These are phyloP conservation scores for Matsumurasca onukii DNA, from an alignment of 1,140 invertebrate genomes.

Conservation along the genomic window DNA sequence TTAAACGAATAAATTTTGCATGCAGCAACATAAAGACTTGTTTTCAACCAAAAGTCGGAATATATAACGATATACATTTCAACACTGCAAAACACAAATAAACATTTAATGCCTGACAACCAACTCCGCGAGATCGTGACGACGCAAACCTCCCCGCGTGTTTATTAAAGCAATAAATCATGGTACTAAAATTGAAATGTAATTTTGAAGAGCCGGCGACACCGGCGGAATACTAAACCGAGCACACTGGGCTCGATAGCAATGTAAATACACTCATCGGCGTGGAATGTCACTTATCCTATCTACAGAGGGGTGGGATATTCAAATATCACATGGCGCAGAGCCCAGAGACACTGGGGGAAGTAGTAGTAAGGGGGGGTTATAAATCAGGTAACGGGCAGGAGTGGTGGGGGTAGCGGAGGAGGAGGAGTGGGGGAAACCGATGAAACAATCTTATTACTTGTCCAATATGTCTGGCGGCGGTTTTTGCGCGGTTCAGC, in stretches of 20 bases:
- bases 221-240: neutral
- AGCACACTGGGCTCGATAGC: neutral
- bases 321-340: conserved; percentile 9
- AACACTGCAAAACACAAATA: too few relatives aligned
- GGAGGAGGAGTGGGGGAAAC: neutral
- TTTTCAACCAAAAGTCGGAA: too few relatives aligned
- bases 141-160: too few relatives aligned
- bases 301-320: neutral
- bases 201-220: neutral
- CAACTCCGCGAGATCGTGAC: too few relatives aligned
- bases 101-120: too few relatives aligned
- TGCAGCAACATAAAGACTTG: too few relatives aligned
- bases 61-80: too few relatives aligned
- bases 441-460: conserved; percentile 32
- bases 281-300: neutral
- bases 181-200: neutral
- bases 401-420: neutral
- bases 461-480: conserved; percentile 16
- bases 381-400: conserved; percentile 29
- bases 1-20: too few relatives aligned
- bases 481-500: conserved; percentile 33
- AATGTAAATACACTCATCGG: neutral
- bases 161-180: neutral
- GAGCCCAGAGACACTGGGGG: neutral
- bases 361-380: neutral